Conservation (phyloP, 2,113 vertebrate genomes). For the Sus scrofa region DNA sequence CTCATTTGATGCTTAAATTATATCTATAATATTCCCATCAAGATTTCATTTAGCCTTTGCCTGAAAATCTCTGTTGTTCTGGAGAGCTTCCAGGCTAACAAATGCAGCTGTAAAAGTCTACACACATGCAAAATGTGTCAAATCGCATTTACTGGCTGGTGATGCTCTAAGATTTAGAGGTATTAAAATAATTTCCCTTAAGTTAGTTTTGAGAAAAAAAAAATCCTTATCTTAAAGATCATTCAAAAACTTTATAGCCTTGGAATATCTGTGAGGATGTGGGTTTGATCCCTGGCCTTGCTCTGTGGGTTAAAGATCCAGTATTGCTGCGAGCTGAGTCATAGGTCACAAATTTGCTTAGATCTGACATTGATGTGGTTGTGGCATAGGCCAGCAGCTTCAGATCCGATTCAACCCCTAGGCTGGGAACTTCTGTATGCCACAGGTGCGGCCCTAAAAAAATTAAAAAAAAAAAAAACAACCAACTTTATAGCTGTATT, state of each 20-base stretch:
- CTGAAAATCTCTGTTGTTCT: slow-evolving; percentile 28
- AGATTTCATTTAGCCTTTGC: slow-evolving; percentile 16
- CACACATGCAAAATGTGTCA: neutral
- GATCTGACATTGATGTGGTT: too few relatives aligned
- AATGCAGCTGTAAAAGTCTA: slow-evolving; percentile 38
- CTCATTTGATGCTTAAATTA: neutral
- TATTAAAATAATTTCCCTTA: slow-evolving; percentile 48
- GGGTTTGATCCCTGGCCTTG: too few relatives aligned
- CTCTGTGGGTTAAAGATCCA: too few relatives aligned
- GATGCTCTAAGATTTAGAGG: slow-evolving; percentile 53
- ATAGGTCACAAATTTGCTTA: too few relatives aligned
- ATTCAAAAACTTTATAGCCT: slow-evolving; percentile 47
- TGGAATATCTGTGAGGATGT: neutral
- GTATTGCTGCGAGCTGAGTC: too few relatives aligned
- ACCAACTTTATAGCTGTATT: slow-evolving; percentile 13
- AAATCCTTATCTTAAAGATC: neutral
- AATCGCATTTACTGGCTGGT: slow-evolving; percentile 20
- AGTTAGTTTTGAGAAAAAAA: slow-evolving; percentile 49
- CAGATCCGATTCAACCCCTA: too few relatives aligned
- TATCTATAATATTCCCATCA: neutral
- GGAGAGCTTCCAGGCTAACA: slow-evolving; percentile 35
- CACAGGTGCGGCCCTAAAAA: too few relatives aligned
- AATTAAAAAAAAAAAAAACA: too few relatives aligned
- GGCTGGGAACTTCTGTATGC: too few relatives aligned
- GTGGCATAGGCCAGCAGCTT: too few relatives aligned